Conservation (phyloP, 1,140 invertebrate genomes). For the Coboldia fuscipes region DNA sequence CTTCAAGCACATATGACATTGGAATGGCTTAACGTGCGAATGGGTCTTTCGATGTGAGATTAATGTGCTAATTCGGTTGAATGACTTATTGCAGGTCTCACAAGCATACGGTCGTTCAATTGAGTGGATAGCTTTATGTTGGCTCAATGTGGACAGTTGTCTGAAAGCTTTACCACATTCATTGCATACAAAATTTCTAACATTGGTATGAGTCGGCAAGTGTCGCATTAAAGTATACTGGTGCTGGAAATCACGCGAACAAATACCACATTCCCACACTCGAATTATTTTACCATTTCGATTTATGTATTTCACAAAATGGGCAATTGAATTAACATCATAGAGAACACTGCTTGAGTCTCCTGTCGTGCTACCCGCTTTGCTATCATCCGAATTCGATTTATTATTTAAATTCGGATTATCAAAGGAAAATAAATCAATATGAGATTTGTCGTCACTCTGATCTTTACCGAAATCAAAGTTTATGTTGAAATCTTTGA, state of each 20-base stretch:
- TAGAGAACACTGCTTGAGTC: too few relatives aligned
- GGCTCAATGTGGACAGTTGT: constrained; percentile 48
- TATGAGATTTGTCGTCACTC: too few relatives aligned
- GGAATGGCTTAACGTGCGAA: constrained; percentile 45
- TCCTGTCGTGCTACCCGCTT: too few relatives aligned
- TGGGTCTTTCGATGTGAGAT: constrained; percentile 57
- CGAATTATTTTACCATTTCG: too few relatives aligned
- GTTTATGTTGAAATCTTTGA: too few relatives aligned
- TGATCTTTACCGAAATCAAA: too few relatives aligned
- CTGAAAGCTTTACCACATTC: constrained; percentile 61
- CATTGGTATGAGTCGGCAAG: constrained; percentile 59
- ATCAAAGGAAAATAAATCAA: too few relatives aligned
- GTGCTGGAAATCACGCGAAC: constrained; percentile 48
- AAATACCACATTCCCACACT: constrained; percentile 42
- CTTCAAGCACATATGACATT: constrained; percentile 47
- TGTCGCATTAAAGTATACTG: constrained; percentile 62
- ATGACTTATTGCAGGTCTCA: constrained; percentile 47
- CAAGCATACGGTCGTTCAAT: constrained; percentile 45
- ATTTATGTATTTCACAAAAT: too few relatives aligned
- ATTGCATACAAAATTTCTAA: constrained; percentile 58
- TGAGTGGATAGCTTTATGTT: constrained; percentile 52
- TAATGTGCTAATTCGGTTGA: constrained; percentile 50
- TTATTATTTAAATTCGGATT: too few relatives aligned
- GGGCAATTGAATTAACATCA: too few relatives aligned
- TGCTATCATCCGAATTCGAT: too few relatives aligned